phyloP scores from a whole-genome alignment of 2,888 invertebrate species.

The Hedychridium roseum region DNA sequence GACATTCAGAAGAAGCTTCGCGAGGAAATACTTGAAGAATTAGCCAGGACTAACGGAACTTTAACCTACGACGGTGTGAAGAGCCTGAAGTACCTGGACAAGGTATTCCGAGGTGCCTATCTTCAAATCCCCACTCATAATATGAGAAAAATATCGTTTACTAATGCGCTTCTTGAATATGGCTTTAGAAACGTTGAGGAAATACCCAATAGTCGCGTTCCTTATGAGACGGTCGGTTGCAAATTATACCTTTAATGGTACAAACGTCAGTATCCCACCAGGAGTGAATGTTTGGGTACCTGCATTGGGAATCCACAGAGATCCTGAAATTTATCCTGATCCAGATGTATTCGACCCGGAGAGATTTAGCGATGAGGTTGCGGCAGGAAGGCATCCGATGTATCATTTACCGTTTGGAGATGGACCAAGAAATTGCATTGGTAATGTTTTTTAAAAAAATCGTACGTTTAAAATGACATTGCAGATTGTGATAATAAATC shows the following conservation, averaged over 20 bases:
- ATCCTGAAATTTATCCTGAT: constrained; percentile 43
- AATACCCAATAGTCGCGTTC: constrained; percentile 59
- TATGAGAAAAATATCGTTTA: no score
- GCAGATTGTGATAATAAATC: constrained; percentile 12
- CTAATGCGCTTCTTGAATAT: no score
- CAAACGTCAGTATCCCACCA: constrained; percentile 39
- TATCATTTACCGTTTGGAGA: constrained; percentile 49
- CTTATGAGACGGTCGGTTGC: constrained; percentile 51
- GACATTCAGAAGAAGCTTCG: constrained; percentile 59
- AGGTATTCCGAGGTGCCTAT: constrained; percentile 55
- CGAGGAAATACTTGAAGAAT: constrained; percentile 54
- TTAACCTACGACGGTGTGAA: constrained; percentile 59
- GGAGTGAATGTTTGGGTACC: constrained; percentile 35
- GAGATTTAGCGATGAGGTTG: constrained; percentile 42
- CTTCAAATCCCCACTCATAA: no score
- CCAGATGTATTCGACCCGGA: constrained; percentile 52
- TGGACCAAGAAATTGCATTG: constrained; percentile 56
- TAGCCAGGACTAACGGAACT: constrained; percentile 48
- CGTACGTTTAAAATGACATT: not conserved
- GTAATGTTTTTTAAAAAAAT: constrained; percentile 24
- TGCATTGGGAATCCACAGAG: constrained; percentile 35
- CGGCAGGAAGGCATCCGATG: constrained; percentile 41
- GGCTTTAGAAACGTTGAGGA: constrained; percentile 62
- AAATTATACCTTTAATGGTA: constrained; percentile 40
- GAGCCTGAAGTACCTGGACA: constrained; percentile 62